Conservation (phyloP, 2,113 vertebrate species). For the Rhinolophus sinicus region DNA sequence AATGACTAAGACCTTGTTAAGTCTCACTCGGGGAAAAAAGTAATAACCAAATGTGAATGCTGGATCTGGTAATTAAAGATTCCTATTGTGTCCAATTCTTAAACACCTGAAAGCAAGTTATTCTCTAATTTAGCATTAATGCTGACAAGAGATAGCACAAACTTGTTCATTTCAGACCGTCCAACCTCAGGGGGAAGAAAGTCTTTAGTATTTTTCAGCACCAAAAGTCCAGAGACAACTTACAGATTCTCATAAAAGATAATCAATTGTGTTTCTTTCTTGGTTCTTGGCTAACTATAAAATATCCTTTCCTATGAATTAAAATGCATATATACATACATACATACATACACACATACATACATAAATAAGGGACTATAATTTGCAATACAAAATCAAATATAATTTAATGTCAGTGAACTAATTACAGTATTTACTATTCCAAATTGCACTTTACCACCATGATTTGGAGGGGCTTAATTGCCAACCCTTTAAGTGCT, state of each 20-base stretch:
- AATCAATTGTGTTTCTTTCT: slow-evolving; percentile 6
- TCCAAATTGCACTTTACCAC: neutral
- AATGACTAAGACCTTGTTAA: neutral
- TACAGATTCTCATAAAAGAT: neutral
- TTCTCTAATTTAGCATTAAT: slow-evolving; percentile 42
- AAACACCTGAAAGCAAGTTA: slow-evolving; percentile 51
- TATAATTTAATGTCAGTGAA: slow-evolving; percentile 42
- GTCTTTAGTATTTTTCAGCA: neutral
- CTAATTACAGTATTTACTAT: neutral
- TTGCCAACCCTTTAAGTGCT: neutral
- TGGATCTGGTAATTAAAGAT: slow-evolving; percentile 39
- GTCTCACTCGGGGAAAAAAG: neutral
- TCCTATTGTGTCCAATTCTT: slow-evolving; percentile 36
- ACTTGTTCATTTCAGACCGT: neutral
- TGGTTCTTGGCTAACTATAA: neutral
- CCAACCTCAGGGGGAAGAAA: neutral
- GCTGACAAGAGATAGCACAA: neutral
- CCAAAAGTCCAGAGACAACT: neutral
- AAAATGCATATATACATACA: neutral
- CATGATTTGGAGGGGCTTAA: neutral
- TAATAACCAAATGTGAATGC: slow-evolving; percentile 49
- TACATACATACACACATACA: too few relatives aligned
- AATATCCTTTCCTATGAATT: neutral
- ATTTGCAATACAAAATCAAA: slow-evolving; percentile 51
- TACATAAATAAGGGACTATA: neutral